Base-by-base conservation (phyloP, 2,888 invertebrate species). In the Patella caerulea region DNA sequence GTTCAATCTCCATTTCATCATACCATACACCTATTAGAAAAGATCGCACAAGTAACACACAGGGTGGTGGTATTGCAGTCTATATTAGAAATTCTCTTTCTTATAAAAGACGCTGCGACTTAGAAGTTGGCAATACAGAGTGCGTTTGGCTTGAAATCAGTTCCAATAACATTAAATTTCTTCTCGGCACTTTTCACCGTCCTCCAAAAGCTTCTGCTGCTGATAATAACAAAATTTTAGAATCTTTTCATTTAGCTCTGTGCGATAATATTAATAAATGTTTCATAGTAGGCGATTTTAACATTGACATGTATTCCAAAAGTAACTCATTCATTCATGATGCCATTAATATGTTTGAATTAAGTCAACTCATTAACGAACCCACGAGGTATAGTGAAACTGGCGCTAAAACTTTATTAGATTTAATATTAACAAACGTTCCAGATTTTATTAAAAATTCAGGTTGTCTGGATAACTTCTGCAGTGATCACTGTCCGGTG, bases 81-180 rank as follows among this genome's bases (percentile, higher is more conserved):
- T 65, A 65, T 65, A 65, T 65, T 65, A n/a, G 65, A 65, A 65
- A 65, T 14, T 19, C n/a, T 65, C 24, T 19, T 14, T 65, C 24
- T 12, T 65, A 19, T 65, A 65, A 19, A 65, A n/a, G 65, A 24
- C n/a, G 65, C n/a, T 65, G n/a, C 24, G 65, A 65, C 24, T 24
- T 65, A 19, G 65, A 65, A 24, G 19, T 65, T 65, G 65, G n/a
- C 65, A 65, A 65, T n/a, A 65, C n/a, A n/a, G 65, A 65, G n/a
- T 65, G 65, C 65, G 24, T 65, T 65, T 65, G 65, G 65, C n/a
- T 65, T 65, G 65, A 65, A 65, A 65, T 24, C 65, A 65, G n/a
- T 19, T 19, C 24, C n/a, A 65, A 65, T 24, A 65, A 65, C 19
- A 65, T 24, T 11, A 11, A 65, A 19, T 65, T 65, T 65, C 24